A percentile compares a stretch with the other conserved stretches of the same genome.
Evolutionary conservation across 2,797 vertebrate genomes (phyloP).

Genomic region (Sus cebifrons): DNA sequence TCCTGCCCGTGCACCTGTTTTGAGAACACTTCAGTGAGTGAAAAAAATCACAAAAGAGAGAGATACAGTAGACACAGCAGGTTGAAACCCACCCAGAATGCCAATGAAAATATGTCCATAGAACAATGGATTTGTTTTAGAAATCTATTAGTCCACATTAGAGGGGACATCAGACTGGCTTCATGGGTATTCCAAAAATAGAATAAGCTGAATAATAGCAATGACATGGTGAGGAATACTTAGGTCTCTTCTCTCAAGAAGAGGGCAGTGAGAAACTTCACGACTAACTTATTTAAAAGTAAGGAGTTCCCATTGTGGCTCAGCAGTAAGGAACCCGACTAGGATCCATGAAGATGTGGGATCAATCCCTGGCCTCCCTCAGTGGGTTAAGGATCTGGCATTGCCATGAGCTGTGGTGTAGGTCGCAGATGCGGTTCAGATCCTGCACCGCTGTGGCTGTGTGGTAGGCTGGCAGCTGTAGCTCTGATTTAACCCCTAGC

Average conservation of each 20-base stretch:
- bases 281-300: neutral
- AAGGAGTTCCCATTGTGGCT: neutral
- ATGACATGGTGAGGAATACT: neutral
- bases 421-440: too few relatives aligned
- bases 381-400: too few relatives aligned
- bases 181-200: neutral
- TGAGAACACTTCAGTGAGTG: neutral
- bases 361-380: too few relatives aligned
- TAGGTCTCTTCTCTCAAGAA: neutral
- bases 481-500: too few relatives aligned
- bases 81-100: neutral
- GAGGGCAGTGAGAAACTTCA: neutral
- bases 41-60: neutral
- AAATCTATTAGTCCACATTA: neutral
- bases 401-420: too few relatives aligned
- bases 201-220: neutral
- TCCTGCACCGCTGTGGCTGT: too few relatives aligned
- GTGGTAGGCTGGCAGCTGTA: too few relatives aligned
- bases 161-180: neutral
- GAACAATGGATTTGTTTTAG: neutral
- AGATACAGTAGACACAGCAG: neutral
- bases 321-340: too few relatives aligned
- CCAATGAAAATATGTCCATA: neutral
- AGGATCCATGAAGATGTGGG: too few relatives aligned
- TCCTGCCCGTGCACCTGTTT: neutral